Conservation (phyloP, 1,140 invertebrate genomes). For the Triops cancriformis region DNA sequence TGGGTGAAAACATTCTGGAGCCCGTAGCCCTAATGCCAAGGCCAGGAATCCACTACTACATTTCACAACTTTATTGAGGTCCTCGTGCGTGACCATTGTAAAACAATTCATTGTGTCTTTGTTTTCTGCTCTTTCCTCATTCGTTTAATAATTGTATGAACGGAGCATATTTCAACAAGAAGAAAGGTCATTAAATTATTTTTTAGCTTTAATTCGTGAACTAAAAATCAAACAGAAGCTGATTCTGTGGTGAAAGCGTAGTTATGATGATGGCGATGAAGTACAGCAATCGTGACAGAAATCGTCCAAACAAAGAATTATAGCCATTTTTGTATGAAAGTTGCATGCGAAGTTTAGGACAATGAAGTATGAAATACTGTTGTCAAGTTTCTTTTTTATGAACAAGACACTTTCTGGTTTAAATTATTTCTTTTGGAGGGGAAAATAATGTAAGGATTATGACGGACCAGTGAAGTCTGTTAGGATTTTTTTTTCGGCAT, state of each 20-base stretch:
- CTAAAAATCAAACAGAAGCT: not conserved
- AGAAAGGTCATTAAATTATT: not conserved
- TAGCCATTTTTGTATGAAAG: not conserved
- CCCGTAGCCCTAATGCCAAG: not conserved
- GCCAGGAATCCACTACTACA: not conserved
- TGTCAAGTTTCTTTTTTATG: not conserved
- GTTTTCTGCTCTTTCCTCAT: not conserved
- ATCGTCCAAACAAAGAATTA: not conserved
- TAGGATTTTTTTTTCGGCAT: not conserved
- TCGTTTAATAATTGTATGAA: not conserved
- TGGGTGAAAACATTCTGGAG: not conserved
- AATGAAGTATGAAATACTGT: not conserved
- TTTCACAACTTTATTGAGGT: constrained; percentile 6
- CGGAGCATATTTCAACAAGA: constrained; percentile 2
- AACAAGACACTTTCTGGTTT: not conserved
- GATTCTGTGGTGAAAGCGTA: not conserved
- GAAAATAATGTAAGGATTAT: not conserved
- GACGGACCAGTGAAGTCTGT: not conserved
- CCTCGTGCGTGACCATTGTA: not conserved
- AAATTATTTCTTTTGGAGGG: too few species aligned
- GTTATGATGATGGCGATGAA: not conserved
- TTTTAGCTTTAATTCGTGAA: not conserved
- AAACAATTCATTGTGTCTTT: not conserved
- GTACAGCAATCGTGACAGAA: not conserved
- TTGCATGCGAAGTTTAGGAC: not conserved